A percentile compares a stretch with the other conserved stretches of the same genome.
Evolutionary conservation across 2,888 invertebrate species (phyloP).

Genomic region (Andrena trimmerana): DNA sequence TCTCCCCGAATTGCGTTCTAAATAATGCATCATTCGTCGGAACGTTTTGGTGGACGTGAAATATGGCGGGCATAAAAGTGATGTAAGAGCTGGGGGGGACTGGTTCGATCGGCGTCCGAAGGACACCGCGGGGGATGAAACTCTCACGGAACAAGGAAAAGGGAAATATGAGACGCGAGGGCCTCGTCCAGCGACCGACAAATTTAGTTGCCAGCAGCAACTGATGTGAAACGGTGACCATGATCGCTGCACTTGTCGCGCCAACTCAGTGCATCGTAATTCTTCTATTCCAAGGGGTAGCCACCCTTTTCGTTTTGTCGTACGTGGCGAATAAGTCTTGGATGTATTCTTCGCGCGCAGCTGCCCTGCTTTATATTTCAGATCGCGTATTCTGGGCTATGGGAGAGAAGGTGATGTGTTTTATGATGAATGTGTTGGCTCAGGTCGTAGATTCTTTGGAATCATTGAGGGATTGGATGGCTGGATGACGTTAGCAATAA

Average conservation of each 20-base stretch:
- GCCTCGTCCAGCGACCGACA: slow-evolving; percentile 34
- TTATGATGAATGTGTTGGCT: not conserved
- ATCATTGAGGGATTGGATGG: too few species aligned
- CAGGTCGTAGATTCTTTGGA: too few species aligned
- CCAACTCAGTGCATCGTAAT: slow-evolving; percentile 24
- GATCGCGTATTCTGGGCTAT: not conserved
- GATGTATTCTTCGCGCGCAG: not conserved
- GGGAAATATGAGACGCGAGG: slow-evolving; percentile 43
- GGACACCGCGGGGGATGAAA: slow-evolving; percentile 24
- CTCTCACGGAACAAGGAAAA: not conserved
- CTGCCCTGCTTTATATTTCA: not conserved
- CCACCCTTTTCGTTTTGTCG: not conserved
- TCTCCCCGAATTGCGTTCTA: slow-evolving; percentile 69
- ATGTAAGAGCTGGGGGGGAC: slow-evolving; percentile 62
- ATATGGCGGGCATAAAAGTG: slow-evolving; percentile 73
- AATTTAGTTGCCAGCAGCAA: slow-evolving; percentile 57
- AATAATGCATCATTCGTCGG: slow-evolving; percentile 73
- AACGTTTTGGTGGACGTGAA: slow-evolving; percentile 66
- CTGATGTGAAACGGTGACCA: slow-evolving; percentile 44
- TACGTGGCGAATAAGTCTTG: not conserved
- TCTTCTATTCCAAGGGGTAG: slow-evolving; percentile 20
- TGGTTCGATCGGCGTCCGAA: slow-evolving; percentile 63
- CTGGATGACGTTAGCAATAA: too few species aligned
- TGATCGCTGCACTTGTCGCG: slow-evolving; percentile 57
- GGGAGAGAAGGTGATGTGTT: not conserved